Base-by-base conservation (phyloP, 2,113 vertebrate genomes). In the Urocynchramus pylzowi region DNA sequence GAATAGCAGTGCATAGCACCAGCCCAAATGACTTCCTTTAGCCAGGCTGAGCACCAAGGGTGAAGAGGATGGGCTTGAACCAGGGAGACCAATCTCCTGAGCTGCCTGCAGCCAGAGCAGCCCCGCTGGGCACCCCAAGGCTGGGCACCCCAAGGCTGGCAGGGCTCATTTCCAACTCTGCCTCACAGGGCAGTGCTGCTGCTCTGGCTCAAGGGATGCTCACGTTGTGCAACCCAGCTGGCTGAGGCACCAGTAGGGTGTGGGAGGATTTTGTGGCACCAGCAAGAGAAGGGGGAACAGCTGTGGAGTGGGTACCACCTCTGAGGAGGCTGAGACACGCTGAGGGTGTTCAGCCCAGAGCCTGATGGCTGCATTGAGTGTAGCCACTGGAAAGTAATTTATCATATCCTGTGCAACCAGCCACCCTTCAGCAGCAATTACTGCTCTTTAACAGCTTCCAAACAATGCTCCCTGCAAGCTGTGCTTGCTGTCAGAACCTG, bases 211-310 rank as follows among this genome's bases (percentile, higher is more conserved):
- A 2, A 49, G 53, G n/a, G 31, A 41, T 37, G 24, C 49, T 79
- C 2, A 0, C 14, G 49, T 22, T 7, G 37, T 35, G 31, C n/a
- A 49, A 50, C 39, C 42, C 64, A n/a, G 52, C 23, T 47, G 57
- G 15, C 45, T 31, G 50, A 8, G 37, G 27, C 31, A 17, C 4
- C 4, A 33, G 28, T 2, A 8, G 0, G 16, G 7, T 30, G 21
- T 30, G 41, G 31, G 26, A 77, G 35, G 30, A 50, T 74, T 61
- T 61, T 30, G 31, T 23, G 56, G 30, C 56, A 35, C 31, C 35
- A 31, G 23, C 44, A 59, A 26, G 39, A 47, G 33, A 67, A 71
- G 4, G 21, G 26, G 45, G 18, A 53, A 6, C 6, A 56, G 50
- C 47, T 37, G 81, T 52, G 77, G 79, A 52, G 64, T 5, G 11